phyloP scores from a whole-genome alignment of 2,888 invertebrate genomes.

The Drosophila bunnanda region DNA sequence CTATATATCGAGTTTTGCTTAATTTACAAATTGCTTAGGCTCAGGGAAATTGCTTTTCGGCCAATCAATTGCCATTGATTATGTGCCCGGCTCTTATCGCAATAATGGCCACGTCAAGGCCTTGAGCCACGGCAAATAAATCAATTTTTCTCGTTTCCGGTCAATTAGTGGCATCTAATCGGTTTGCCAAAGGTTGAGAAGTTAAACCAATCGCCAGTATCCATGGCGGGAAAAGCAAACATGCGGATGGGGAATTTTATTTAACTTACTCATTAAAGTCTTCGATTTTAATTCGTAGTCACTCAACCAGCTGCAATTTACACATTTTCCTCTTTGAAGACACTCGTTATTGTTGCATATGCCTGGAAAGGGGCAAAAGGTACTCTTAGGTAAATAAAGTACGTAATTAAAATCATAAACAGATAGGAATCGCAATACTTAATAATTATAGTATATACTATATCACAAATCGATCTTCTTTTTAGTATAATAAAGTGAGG shows the following conservation, averaged over 20 bases:
- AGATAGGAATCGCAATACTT: too few relatives aligned
- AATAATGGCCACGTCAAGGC: constrained; percentile 26
- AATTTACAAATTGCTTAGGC: constrained; percentile 37
- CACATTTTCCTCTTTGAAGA: too few relatives aligned
- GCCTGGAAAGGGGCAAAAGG: too few relatives aligned
- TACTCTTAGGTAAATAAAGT: too few relatives aligned
- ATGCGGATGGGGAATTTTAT: constrained; percentile 10
- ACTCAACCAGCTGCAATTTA: constrained; percentile 16
- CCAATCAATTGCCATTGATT: constrained; percentile 48
- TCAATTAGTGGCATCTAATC: constrained; percentile 62
- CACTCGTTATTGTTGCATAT: too few relatives aligned
- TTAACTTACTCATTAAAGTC: constrained; percentile 10
- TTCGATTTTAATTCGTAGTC: neutral
- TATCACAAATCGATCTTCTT: too few relatives aligned
- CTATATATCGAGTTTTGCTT: neutral
- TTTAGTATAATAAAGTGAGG: too few relatives aligned
- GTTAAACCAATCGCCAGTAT: constrained; percentile 16
- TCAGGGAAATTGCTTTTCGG: constrained; percentile 40
- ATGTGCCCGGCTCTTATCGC: constrained; percentile 22
- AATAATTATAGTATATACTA: too few relatives aligned
- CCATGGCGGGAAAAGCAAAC: constrained; percentile 3
- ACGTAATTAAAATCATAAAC: too few relatives aligned
- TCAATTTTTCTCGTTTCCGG: constrained; percentile 55
- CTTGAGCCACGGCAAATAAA: constrained; percentile 41
- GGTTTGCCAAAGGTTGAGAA: constrained; percentile 21